Conservation (phyloP, 2,113 vertebrate species). For the Desmodus rotundus region DNA sequence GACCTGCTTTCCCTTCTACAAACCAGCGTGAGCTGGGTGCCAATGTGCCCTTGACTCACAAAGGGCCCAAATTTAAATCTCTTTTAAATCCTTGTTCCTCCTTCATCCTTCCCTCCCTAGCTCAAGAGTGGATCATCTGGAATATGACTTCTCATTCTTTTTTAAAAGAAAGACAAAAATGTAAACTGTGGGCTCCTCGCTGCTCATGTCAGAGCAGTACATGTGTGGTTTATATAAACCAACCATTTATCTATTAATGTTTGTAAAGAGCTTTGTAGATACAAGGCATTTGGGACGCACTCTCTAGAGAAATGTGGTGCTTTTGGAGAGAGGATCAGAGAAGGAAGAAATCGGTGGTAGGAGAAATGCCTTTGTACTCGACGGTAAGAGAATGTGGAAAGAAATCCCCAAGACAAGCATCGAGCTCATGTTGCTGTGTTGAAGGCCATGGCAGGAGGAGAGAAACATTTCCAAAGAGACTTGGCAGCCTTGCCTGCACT, state of each 20-base stretch:
- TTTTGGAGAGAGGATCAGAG: slow-evolving; percentile 59
- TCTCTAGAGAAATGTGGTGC: slow-evolving; percentile 55
- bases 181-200: slow-evolving; percentile 58
- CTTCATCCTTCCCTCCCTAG: background rate
- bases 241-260: slow-evolving; percentile 66
- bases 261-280: slow-evolving; percentile 47
- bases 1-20: background rate
- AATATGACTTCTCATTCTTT: slow-evolving; percentile 57
- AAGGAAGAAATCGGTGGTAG: background rate
- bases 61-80: background rate
- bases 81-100: slow-evolving; percentile 19
- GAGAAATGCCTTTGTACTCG: slow-evolving; percentile 20
- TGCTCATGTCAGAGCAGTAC: slow-evolving; percentile 50
- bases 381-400: background rate
- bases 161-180: slow-evolving; percentile 62
- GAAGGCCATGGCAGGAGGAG: background rate
- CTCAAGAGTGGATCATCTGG: slow-evolving; percentile 55
- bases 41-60: background rate
- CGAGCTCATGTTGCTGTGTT: background rate
- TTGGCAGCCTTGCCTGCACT: background rate
- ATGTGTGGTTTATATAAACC: slow-evolving; percentile 69
- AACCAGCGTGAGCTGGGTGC: background rate
- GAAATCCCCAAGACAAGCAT: background rate
- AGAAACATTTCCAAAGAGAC: background rate
- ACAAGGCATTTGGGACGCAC: slow-evolving; percentile 28